Evolutionary conservation across 2,113 vertebrate species (phyloP).

Genomic region (Esox niger): DNA sequence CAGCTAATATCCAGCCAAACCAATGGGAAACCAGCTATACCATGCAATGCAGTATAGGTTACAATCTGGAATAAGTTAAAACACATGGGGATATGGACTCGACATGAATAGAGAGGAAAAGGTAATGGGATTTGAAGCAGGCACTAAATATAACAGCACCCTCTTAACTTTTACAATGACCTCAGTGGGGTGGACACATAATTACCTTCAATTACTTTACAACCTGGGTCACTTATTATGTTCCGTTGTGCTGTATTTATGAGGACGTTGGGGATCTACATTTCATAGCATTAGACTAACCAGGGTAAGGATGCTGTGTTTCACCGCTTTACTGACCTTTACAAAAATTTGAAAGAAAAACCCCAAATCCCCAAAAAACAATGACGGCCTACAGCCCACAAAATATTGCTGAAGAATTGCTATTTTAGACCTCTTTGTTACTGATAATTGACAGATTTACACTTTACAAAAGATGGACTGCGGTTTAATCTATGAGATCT

Average conservation of each 20-base stretch:
- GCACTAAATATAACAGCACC: conserved; percentile 30
- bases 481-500: too few species aligned
- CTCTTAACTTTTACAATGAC: conserved; percentile 41
- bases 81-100: conserved; percentile 19
- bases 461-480: too few species aligned
- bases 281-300: neutral
- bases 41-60: conserved; percentile 3
- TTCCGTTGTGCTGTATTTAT: conserved; percentile 3
- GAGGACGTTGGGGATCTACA: neutral
- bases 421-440: too few species aligned
- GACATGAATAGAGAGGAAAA: conserved; percentile 6
- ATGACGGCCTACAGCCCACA: too few species aligned
- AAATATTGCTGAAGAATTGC: too few species aligned
- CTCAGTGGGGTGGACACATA: conserved; percentile 33
- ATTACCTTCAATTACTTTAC: conserved; percentile 37
- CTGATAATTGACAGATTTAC: too few species aligned
- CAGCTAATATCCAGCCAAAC: neutral
- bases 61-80: conserved; percentile 26
- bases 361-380: too few species aligned
- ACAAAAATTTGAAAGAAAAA: too few species aligned
- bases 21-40: neutral
- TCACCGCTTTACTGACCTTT: neutral
- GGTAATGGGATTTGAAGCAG: conserved; percentile 43
- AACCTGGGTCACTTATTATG: conserved; percentile 30
- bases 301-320: neutral